These are phyloP conservation scores for Apostichopus parvimensis DNA, from an alignment of 35 echinoderm and acorn worm species.

Conservation along the genomic window DNA sequence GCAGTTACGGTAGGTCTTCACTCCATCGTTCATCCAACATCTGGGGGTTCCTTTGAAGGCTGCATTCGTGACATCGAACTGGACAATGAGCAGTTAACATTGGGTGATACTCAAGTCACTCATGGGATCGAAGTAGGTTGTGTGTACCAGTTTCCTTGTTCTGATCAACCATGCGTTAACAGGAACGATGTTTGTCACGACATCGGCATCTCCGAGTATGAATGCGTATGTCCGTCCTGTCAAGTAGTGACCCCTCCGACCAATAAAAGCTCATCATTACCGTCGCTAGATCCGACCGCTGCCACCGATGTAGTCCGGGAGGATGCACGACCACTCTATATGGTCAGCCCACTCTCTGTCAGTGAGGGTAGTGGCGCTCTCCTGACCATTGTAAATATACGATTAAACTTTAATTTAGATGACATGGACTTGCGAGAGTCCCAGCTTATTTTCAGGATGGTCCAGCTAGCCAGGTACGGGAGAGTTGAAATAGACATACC, in stretches of 20 bases:
- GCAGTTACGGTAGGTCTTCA: conserved; percentile 65
- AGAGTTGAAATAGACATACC: conserved; percentile 68
- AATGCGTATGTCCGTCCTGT: conserved; percentile 69
- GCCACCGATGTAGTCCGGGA: conserved; percentile 25
- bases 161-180: conserved; percentile 59
- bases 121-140: conserved; percentile 83
- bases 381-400: conserved; percentile 66
- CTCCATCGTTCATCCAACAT: conserved; percentile 74
- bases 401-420: conserved; percentile 73
- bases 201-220: conserved; percentile 58
- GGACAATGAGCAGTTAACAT: conserved; percentile 65
- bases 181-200: conserved; percentile 65
- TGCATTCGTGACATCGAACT: conserved; percentile 92
- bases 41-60: conserved; percentile 82
- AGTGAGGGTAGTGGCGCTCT: conserved; percentile 70
- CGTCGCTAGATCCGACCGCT: background rate
- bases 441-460: conserved; percentile 77
- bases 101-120: conserved; percentile 83
- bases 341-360: conserved; percentile 51
- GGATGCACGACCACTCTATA: conserved; percentile 11
- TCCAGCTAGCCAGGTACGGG: conserved; percentile 65
- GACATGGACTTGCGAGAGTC: conserved; percentile 70
- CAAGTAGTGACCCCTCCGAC: background rate
- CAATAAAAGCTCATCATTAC: background rate
- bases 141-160: conserved; percentile 86